Conservation (phyloP, 1,140 invertebrate species). For the Macrocentrus cingulum region DNA sequence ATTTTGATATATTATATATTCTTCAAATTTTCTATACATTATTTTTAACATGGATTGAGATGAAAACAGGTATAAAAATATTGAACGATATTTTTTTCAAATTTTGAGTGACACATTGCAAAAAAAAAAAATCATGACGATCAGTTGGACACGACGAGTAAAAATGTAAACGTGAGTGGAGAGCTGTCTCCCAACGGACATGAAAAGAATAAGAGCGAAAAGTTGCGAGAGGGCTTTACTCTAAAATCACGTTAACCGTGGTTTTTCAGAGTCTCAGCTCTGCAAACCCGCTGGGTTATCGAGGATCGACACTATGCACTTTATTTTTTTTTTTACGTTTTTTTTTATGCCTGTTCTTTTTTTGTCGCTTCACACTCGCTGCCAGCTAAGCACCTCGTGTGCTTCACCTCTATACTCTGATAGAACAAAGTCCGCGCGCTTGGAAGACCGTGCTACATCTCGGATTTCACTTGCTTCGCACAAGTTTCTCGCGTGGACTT, state of each 20-base stretch:
- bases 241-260: constrained; percentile 23
- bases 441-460: constrained; percentile 8
- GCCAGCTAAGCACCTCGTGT: constrained; percentile 17
- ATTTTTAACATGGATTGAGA: no score
- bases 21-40: no score
- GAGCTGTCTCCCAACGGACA: constrained; percentile 2
- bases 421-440: constrained; percentile 15
- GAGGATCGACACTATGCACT: constrained; percentile 10
- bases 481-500: constrained; percentile 9
- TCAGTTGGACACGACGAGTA: background rate
- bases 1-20: no score
- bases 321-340: constrained; percentile 8
- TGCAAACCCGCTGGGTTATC: constrained; percentile 14
- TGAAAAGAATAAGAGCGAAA: constrained; percentile 1
- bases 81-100: no score
- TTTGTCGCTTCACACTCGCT: constrained; percentile 1
- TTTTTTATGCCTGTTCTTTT: constrained; percentile 5
- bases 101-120: no score
- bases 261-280: constrained; percentile 15
- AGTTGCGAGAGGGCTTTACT: constrained; percentile 19
- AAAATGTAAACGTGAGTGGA: constrained; percentile 1
- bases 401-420: constrained; percentile 7
- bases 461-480: constrained; percentile 19
- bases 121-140: background rate
- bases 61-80: no score